Percentiles rank a stretch among this genome's conserved stretches.
phyloP scores from a whole-genome alignment of 2,113 vertebrate species.

The Pluvianellus socialis region DNA sequence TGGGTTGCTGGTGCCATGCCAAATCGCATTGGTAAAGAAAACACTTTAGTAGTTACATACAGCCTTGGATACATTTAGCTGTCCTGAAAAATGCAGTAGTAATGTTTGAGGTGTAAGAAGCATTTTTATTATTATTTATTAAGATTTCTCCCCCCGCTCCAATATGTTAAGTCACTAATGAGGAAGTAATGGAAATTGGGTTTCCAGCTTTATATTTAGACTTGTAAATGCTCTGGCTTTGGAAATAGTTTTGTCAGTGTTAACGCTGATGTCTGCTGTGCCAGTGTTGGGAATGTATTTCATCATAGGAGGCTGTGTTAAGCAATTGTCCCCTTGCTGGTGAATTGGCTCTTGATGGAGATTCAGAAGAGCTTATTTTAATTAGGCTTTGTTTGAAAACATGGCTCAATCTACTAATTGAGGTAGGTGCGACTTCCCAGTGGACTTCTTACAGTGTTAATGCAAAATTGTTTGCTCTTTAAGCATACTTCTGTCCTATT shows the following conservation, averaged over 20 bases:
- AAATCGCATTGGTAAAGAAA: not conserved
- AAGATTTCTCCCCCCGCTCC: not conserved
- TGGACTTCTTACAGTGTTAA: not conserved
- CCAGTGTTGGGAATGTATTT: not conserved
- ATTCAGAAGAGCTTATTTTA: conserved; percentile 45
- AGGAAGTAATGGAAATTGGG: not conserved
- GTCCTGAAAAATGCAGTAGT: not conserved
- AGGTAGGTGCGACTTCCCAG: not conserved
- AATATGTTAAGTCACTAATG: not conserved
- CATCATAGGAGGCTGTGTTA: not conserved
- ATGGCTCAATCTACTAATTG: not conserved
- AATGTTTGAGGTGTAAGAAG: not conserved
- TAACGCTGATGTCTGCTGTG: not conserved
- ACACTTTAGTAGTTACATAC: not conserved
- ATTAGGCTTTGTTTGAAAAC: conserved; percentile 61
- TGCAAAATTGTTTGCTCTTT: not conserved
- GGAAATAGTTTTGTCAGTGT: not conserved
- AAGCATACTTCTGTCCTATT: not conserved
- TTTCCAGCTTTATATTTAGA: conserved; percentile 4
- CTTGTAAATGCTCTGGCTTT: not conserved
- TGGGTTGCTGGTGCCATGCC: not conserved
- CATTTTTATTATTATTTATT: not conserved
- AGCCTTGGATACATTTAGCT: not conserved
- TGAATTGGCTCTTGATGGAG: conserved; percentile 23
- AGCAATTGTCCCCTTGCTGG: conserved; percentile 21